A percentile compares a stretch with the other conserved stretches of the same genome.
phyloP scores from a whole-genome alignment of 1,140 invertebrate genomes.

The Drosophila parabipectinata region DNA sequence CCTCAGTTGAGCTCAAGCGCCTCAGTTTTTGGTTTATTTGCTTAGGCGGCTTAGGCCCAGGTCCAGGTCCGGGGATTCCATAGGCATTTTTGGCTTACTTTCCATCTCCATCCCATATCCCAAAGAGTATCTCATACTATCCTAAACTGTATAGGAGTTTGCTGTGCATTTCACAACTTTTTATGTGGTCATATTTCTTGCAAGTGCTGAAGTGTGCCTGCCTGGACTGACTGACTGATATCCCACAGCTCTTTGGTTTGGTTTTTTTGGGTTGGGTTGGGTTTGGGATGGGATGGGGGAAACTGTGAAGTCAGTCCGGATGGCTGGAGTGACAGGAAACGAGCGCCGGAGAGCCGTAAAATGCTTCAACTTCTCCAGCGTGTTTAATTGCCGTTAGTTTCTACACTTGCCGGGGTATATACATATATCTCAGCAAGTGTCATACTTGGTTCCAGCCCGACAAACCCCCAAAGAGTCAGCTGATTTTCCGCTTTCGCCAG shows the following conservation, averaged over 20 bases:
- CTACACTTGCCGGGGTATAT: conserved; percentile 29
- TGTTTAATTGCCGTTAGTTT: conserved; percentile 54
- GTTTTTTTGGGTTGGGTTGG: no score
- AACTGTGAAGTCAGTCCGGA: neutral
- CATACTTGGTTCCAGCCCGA: neutral
- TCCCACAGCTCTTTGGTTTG: neutral
- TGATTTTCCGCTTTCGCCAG: conserved; percentile 33
- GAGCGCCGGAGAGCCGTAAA: conserved; percentile 50
- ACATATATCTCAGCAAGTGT: conserved; percentile 30
- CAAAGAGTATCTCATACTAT: neutral
- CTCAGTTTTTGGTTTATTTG: conserved; percentile 66
- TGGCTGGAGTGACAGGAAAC: conserved; percentile 40
- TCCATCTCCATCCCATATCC: neutral
- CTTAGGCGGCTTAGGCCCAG: conserved; percentile 59
- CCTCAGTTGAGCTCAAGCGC: conserved; percentile 25
- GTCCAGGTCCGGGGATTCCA: conserved; percentile 10
- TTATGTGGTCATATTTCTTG: conserved; percentile 74
- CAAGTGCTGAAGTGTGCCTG: conserved; percentile 68
- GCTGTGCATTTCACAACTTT: conserved; percentile 65
- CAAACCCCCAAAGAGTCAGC: conserved; percentile 5
- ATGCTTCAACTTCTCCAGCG: conserved; percentile 28
- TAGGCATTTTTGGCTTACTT: conserved; percentile 41
- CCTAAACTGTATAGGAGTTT: neutral
- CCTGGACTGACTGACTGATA: conserved; percentile 49
- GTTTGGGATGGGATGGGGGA: no score